Conservation (phyloP, 2,113 vertebrate species). For the Pteropus alecto region DNA sequence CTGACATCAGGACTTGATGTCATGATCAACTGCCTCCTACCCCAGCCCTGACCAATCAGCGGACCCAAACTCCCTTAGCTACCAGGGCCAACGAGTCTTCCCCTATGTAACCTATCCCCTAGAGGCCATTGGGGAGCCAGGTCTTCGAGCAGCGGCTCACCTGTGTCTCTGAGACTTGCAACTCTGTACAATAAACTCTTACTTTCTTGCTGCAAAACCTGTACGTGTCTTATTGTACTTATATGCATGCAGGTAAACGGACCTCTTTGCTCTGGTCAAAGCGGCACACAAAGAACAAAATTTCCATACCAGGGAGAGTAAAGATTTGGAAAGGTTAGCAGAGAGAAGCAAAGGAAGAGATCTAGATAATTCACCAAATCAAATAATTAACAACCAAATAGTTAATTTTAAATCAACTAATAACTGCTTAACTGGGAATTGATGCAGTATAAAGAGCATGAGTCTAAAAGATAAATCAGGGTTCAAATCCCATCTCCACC, state of each 20-base stretch:
- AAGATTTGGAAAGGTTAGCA: neutral
- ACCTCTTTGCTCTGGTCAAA: no score
- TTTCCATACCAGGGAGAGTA: neutral
- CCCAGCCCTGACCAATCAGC: neutral
- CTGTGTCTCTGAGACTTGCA: neutral
- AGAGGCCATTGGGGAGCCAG: neutral
- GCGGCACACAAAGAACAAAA: neutral
- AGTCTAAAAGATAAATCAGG: neutral
- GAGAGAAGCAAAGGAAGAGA: neutral
- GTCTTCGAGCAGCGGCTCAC: neutral
- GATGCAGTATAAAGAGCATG: neutral
- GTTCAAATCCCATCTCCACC: neutral
- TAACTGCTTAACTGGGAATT: neutral
- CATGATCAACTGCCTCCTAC: neutral
- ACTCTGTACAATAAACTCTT: neutral
- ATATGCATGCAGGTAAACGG: no score
- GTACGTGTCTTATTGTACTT: no score
- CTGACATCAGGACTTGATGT: neutral
- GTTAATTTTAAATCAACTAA: neutral
- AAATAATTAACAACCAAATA: neutral
- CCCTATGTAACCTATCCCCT: neutral
- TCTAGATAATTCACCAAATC: neutral
- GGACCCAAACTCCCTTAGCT: neutral
- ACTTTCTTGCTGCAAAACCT: neutral
- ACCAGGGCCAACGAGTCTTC: neutral